Conservation (phyloP, 1,140 invertebrate genomes). For the Drosophila pectinifera region DNA sequence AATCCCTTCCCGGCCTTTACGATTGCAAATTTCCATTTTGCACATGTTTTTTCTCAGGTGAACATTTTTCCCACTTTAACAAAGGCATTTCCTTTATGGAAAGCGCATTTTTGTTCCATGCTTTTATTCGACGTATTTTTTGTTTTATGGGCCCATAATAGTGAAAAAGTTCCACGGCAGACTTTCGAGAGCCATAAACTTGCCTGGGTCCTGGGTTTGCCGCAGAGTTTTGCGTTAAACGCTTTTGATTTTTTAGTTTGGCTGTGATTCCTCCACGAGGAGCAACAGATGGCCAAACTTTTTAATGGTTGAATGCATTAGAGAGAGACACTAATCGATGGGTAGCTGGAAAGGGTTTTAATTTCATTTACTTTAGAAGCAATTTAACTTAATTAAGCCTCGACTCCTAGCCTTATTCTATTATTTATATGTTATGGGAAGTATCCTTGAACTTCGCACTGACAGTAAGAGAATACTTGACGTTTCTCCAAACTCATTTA, state of each 20-base stretch:
- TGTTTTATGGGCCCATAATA: conserved; percentile 60
- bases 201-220: not conserved
- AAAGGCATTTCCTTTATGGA: conserved; percentile 43
- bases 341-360: not conserved
- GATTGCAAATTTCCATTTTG: conserved; percentile 32
- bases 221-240: conserved; percentile 18
- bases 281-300: conserved; percentile 6
- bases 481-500: not conserved
- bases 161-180: conserved; percentile 53
- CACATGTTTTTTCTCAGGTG: conserved; percentile 12
- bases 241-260: conserved; percentile 22
- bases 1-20: conserved; percentile 40
- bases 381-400: conserved; percentile 5
- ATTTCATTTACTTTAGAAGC: not conserved
- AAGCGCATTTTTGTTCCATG: conserved; percentile 35
- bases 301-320: not conserved
- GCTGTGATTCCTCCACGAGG: conserved; percentile 9
- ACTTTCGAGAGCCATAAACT: conserved; percentile 40
- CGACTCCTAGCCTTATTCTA: not conserved
- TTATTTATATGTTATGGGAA: not conserved
- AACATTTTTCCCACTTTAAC: conserved; percentile 23
- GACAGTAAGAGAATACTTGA: not conserved
- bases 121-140: conserved; percentile 35
- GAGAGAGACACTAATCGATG: not conserved
- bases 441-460: conserved; percentile 3